Base-by-base conservation (phyloP, 2,888 invertebrate genomes). In the Ctena decussata region DNA sequence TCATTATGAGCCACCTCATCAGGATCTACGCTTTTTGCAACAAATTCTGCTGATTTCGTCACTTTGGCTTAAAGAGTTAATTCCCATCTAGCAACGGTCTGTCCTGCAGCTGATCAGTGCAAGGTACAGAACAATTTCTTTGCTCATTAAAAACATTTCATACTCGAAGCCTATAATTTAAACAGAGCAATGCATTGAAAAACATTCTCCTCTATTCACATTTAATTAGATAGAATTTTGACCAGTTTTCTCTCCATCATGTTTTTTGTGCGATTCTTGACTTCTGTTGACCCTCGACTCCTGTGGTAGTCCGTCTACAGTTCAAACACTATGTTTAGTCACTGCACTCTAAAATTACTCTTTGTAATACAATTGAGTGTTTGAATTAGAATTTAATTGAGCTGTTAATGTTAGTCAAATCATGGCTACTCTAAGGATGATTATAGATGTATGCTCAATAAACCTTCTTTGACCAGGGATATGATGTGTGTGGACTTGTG, bases 371-470 rank as follows among this genome's bases (percentile, higher is more conserved):
- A 65, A 65, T 65, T 65, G 35, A 65, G 24, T 65, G 65, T 65
- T 65, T 65, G 65, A 65, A 65, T 65, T 65, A 32, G 35, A 65
- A 21, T 65, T 65, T 65, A 65, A 65, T 65, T 65, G 65, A 65
- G 65, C 65, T 5, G 65, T 65, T 65, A 65, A 65, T 65, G 65
- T 65, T 65, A 35, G 65, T 65, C 27, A 30, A 60, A 60, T 24
- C 11, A 6, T 60, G 3, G 1, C 24, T 35, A 21, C 65, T 30
- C 8, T 11, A n/a, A 21, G n/a, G 65, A 35, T 65, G 65, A 65
- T 65, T 65, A 65, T 65, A 65, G 65, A 32, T 65, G 65, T 65
- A 21, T 65, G 35, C 65, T 65, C 21, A 24, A 46, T 65, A 65
- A 35, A 65, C 30, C 32, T 2, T 12, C 18, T 32, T 35, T 65